Evolutionary conservation across 1,140 invertebrate species (phyloP).

Genomic region (Coenobita brevimanus): DNA sequence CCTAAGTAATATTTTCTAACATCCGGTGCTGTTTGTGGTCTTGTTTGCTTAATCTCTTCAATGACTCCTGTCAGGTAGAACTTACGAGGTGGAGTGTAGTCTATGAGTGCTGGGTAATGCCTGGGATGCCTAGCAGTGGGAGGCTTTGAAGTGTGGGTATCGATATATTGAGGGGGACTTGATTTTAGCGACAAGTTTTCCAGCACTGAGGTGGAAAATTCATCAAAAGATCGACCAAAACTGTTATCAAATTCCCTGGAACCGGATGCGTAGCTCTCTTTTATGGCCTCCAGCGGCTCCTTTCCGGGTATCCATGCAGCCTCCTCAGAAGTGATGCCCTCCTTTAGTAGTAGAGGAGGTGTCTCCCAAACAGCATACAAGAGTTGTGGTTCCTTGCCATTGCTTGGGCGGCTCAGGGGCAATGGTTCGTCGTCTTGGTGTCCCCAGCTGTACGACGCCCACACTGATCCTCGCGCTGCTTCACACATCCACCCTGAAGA

Average conservation of each 20-base stretch:
- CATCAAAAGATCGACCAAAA: too few relatives aligned
- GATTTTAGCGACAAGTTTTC: too few relatives aligned
- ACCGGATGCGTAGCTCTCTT: neutral
- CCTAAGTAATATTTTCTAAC: neutral
- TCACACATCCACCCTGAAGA: too few relatives aligned
- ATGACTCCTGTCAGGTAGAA: constrained; percentile 17
- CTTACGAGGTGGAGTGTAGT: neutral
- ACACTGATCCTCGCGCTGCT: too few relatives aligned
- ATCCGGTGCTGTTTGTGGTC: neutral
- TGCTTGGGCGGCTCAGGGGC: neutral
- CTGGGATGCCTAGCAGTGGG: too few relatives aligned
- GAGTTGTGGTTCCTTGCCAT: neutral
- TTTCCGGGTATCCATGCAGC: neutral
- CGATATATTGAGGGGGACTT: too few relatives aligned
- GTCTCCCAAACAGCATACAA: neutral
- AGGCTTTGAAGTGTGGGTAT: too few relatives aligned
- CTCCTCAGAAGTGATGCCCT: neutral
- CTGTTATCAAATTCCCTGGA: too few relatives aligned
- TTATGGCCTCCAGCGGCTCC: constrained; percentile 2
- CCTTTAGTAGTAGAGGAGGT: neutral
- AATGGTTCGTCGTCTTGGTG: too few relatives aligned
- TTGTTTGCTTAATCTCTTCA: neutral
- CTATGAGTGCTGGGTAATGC: too few relatives aligned
- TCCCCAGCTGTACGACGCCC: too few relatives aligned
- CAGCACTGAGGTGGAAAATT: too few relatives aligned